phyloP scores from a whole-genome alignment of 2,113 vertebrate species.

The Cygnus atratus region DNA sequence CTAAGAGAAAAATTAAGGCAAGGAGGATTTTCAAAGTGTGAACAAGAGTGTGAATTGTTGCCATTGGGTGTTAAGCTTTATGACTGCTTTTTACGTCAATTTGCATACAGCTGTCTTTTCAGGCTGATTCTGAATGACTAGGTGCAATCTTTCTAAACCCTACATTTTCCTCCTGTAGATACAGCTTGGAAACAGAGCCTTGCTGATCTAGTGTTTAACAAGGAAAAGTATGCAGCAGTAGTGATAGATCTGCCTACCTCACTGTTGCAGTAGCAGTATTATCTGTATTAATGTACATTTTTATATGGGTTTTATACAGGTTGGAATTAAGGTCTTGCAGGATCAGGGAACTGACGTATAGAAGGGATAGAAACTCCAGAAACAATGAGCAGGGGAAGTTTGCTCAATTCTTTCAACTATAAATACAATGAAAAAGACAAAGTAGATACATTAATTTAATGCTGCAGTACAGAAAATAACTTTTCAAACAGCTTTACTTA shows the following conservation, averaged over 20 bases:
- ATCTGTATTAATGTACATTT: neutral
- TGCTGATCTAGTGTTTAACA: neutral
- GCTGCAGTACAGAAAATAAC: neutral
- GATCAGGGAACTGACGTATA: neutral
- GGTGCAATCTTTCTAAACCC: neutral
- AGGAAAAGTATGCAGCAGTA: neutral
- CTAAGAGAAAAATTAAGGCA: neutral
- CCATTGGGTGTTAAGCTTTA: neutral
- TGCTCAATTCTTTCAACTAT: neutral
- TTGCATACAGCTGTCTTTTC: neutral
- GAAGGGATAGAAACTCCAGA: neutral
- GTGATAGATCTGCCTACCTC: neutral
- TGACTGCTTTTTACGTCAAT: neutral
- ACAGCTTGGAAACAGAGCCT: neutral
- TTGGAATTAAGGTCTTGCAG: neutral
- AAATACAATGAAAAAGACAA: neutral
- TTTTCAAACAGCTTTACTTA: neutral
- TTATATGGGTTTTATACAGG: neutral
- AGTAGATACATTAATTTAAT: neutral
- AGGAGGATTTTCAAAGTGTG: constrained; percentile 15
- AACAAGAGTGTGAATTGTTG: constrained; percentile 17
- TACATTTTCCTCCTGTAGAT: neutral
- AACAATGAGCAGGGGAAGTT: neutral
- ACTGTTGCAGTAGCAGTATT: neutral
- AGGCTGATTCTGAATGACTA: neutral